Evolutionary conservation across 1,140 invertebrate species (phyloP), one percentile per base, ranked within the genome.

Genomic region (Eriosoma lanigerum): DNA sequence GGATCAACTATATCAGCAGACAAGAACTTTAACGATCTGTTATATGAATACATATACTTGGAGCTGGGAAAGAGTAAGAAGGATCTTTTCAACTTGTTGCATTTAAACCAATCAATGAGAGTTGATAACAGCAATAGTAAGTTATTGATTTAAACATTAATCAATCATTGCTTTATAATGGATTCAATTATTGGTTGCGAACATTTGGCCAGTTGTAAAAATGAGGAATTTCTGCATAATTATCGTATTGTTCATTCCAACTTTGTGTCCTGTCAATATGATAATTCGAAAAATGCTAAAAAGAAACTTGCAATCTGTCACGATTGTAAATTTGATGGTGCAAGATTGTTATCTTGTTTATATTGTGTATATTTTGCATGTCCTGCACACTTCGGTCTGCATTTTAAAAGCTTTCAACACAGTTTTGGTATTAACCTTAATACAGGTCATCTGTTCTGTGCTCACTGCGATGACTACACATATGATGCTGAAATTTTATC

Each of bases 351-450:
- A 15, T 78, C 81, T 15, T 81, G 81, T 62, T 60, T 81, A 50
- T 46, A 52, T 26, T 81, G 81, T 62, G 70, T 81, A 52, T 75
- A 21, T 56, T 81, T 81, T 62, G 81, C 52, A 26, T 81, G 81
- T 62, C 50, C 44, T 9, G 3, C 24, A 29, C 81, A 81, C 29
- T 50, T 75, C 24, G 15, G 13, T 17, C 32, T 64, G 48, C 81
- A 81, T 52, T 62, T 75, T 24, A 62, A 54, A 1, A 38, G 54
- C 0, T 50, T 54, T 17, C 15, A 78, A 10, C 75, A 78, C 24
- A 6, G 56, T 78, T 78, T 78, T 46, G 56, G 75, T 29, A n/a
- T 78, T 19, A 78, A 78, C 19, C 24, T 78, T n/a, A 62, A 15
- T 0, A 24, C 44, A 46, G 58, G 81, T 9, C 81, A 81, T 81